A percentile compares a stretch with the other conserved stretches of the same genome.
These are phyloP conservation scores for Stenodema calcarata DNA, from an alignment of 2,888 invertebrate genomes.

Conservation along the genomic window DNA sequence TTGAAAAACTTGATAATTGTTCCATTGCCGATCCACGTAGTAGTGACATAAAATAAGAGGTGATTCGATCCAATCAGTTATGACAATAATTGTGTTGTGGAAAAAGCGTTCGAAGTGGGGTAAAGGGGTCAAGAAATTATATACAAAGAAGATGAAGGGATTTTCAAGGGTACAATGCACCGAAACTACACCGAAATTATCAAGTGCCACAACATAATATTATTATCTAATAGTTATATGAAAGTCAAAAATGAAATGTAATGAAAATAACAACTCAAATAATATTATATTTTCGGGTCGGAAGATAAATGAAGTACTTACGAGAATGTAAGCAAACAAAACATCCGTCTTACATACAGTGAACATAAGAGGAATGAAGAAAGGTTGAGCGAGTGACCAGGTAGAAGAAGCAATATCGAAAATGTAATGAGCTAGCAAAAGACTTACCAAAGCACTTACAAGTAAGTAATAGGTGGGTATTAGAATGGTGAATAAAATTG, in stretches of 20 bases:
- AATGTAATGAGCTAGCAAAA: not conserved
- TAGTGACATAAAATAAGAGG: not conserved
- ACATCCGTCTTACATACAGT: not conserved
- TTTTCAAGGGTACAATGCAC: not conserved
- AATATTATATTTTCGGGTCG: not conserved
- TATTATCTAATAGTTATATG: not conserved
- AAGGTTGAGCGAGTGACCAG: not conserved
- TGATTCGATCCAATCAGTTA: not conserved
- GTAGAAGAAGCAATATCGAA: not conserved
- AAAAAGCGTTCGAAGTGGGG: not conserved
- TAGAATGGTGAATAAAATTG: no score
- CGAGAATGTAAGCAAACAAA: not conserved
- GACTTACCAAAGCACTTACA: not conserved
- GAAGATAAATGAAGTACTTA: not conserved
- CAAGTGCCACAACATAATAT: not conserved
- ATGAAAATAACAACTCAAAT: not conserved
- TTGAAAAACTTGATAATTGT: not conserved
- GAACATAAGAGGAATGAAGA: not conserved
- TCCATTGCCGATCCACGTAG: not conserved
- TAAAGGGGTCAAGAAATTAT: not conserved
- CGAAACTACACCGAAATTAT: not conserved
- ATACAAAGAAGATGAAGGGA: not conserved
- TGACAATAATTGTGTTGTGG: not conserved
- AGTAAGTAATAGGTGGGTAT: not conserved
- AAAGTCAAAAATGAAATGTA: not conserved